Base-by-base conservation (phyloP, 2,113 vertebrate species). In the Dicrurus megarhynchus region DNA sequence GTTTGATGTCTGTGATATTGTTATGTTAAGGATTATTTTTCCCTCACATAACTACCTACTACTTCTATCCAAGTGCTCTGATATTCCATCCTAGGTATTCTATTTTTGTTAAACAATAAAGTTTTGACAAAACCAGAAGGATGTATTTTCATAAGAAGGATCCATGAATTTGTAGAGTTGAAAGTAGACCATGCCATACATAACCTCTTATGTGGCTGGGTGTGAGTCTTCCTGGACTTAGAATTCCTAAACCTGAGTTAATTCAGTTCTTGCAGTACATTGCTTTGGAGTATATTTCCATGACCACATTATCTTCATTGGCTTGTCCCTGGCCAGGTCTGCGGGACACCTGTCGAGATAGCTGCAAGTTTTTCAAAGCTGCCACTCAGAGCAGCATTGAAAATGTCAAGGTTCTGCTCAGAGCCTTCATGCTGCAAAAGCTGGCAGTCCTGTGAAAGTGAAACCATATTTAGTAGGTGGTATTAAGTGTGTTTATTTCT, bases 401-500 rank as follows among this genome's bases (percentile, higher is more conserved):
- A 90, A 91, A 61, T 30, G 23, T 61, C 35, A 63, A 55, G n/a
- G 9, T 18, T 93, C 7, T 84, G 35, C n/a, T 84, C 76, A 22
- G 76, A 79, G 74, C 41, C 57, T 83, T 89, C 55, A 11, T n/a
- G 55, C 47, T 84, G 65, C 57, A 84, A 77, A 74, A 79, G 56
- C 44, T 56, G 53, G 21, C 20, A 57, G 39, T 28, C 10, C n/a
- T 52, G 64, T 78, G 90, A 83, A 87, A 90, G 42, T 56, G 63
- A 85, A 95, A 87, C 81, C 1, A 1, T 75, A 11, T 41, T 85
- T 49, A 74, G 53, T 76, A 89, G 88, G 77, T 93, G 88, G 87
- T 44, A 89, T 80, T 90, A 89, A 76, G 9, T 71, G 52, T 89
- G 88, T 90, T 94, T 86, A 56, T 69, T 92, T 94, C 71, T 78